Conservation (phyloP, 2,888 invertebrate genomes). For the Apocheima hispidaria region DNA sequence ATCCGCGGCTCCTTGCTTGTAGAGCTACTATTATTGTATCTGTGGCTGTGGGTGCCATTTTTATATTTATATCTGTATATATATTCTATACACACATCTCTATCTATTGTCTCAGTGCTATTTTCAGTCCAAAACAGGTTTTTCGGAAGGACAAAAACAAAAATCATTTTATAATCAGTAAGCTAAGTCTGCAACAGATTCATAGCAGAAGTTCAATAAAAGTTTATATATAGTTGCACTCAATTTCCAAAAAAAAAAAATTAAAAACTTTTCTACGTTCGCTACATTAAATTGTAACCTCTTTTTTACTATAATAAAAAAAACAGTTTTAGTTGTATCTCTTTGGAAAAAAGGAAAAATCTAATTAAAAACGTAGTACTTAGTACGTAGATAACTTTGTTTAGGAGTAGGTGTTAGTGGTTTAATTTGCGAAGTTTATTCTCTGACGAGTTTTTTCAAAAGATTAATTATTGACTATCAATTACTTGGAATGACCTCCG, state of each 20-base stretch:
- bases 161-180: too few relatives aligned
- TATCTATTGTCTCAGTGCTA: too few relatives aligned
- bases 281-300: background rate
- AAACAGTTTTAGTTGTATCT: background rate
- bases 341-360: background rate
- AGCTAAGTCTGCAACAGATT: background rate
- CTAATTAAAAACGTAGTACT: slow-evolving; percentile 19
- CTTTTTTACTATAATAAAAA: background rate
- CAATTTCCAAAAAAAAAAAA: background rate
- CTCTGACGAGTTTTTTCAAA: slow-evolving; percentile 4
- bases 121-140: too few relatives aligned
- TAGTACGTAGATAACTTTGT: slow-evolving; percentile 18
- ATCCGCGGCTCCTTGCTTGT: too few relatives aligned
- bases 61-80: too few relatives aligned
- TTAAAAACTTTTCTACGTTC: background rate
- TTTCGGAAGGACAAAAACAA: too few relatives aligned
- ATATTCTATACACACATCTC: too few relatives aligned
- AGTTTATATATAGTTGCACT: background rate
- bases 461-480: slow-evolving; percentile 20
- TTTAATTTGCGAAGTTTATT: slow-evolving; percentile 12
- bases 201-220: background rate
- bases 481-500: slow-evolving; percentile 18
- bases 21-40: too few relatives aligned
- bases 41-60: too few relatives aligned
- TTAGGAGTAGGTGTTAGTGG: slow-evolving; percentile 15